These are phyloP conservation scores for Platycnemis pennipes DNA, from an alignment of 2,888 invertebrate species.

Conservation along the genomic window DNA sequence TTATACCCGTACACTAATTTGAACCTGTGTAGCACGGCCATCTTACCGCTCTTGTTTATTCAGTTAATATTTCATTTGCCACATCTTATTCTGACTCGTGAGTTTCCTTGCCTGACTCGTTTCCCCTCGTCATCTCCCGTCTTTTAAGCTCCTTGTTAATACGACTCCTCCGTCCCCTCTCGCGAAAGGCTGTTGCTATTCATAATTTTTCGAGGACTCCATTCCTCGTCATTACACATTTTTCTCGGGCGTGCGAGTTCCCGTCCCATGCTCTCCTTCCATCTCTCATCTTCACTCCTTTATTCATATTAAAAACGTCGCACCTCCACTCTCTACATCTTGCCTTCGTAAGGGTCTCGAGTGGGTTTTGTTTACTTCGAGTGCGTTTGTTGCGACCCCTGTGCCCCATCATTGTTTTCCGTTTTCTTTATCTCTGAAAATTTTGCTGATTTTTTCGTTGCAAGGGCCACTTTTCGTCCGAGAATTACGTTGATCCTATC, in stretches of 20 bases:
- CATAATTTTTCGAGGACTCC: not conserved
- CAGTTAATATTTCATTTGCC: not conserved
- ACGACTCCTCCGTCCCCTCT: not conserved
- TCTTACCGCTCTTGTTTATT: not conserved
- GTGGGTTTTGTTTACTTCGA: conserved; percentile 52
- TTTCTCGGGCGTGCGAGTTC: not conserved
- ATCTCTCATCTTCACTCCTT: conserved; percentile 42
- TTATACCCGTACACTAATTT: not conserved
- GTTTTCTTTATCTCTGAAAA: not conserved
- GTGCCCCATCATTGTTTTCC: not conserved
- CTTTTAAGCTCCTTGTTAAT: conserved; percentile 44
- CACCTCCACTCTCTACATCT: conserved; percentile 19
- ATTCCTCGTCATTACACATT: conserved; percentile 53
- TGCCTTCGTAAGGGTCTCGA: conserved; percentile 26
- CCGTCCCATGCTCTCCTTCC: not conserved
- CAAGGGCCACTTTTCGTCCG: not conserved
- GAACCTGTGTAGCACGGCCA: not conserved
- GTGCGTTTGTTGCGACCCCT: not conserved
- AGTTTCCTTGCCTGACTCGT: not conserved
- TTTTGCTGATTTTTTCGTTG: not conserved
- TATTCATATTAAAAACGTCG: conserved; percentile 54
- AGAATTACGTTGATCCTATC: not conserved
- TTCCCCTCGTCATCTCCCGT: not conserved
- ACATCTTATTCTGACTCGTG: not conserved
- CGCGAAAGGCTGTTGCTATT: conserved; percentile 13